Conservation (phyloP, 2,113 vertebrate species). For the Peucedramus taeniatus region DNA sequence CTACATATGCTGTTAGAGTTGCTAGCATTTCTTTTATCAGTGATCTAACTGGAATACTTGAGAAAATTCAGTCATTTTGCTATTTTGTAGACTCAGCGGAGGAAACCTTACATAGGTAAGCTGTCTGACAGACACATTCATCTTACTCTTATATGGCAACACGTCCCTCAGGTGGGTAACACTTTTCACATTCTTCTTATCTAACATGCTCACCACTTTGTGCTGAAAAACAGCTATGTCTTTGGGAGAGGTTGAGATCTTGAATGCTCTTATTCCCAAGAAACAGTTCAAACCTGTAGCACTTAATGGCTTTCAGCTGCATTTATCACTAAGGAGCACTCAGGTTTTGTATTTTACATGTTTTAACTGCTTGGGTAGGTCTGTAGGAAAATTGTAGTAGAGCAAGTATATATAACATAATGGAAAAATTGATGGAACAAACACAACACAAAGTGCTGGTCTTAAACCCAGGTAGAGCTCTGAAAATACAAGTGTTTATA, state of each 20-base stretch:
- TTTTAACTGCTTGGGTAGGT: not conserved
- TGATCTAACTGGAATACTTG: not conserved
- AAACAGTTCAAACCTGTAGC: not conserved
- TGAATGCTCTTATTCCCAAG: not conserved
- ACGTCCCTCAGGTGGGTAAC: not conserved
- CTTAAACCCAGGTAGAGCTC: not conserved
- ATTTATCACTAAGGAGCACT: not conserved
- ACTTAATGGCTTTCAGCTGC: not conserved
- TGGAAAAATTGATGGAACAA: not conserved
- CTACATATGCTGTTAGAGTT: not conserved
- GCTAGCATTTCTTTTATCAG: not conserved
- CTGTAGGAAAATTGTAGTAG: not conserved
- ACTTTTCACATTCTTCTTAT: not conserved
- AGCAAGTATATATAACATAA: not conserved
- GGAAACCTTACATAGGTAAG: not conserved
- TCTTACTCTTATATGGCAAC: not conserved
- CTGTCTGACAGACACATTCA: not conserved
- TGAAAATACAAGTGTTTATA: not conserved
- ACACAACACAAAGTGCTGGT: not conserved
- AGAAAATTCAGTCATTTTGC: not conserved
- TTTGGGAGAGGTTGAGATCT: not conserved
- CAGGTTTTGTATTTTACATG: not conserved
- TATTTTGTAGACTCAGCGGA: not conserved
- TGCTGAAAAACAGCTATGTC: not conserved
- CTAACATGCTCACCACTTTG: not conserved